These are phyloP conservation scores for Sebastes kiyomatsui DNA, from an alignment of 2,797 vertebrate genomes.

Conservation along the genomic window DNA sequence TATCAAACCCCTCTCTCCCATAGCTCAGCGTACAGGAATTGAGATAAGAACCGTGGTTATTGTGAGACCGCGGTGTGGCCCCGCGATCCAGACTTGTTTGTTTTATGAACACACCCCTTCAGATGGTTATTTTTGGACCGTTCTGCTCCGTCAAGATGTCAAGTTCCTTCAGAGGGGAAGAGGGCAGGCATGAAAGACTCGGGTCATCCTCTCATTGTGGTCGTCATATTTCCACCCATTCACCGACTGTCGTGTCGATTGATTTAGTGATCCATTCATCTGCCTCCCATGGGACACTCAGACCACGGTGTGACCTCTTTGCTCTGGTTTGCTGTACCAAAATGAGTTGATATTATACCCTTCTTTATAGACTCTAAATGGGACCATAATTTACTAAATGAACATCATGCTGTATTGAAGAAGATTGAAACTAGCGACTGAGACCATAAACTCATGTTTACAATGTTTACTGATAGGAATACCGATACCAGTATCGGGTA, in stretches of 20 bases:
- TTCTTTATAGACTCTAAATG: no score
- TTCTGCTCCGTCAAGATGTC: background rate
- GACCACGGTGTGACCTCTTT: background rate
- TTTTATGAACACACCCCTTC: background rate
- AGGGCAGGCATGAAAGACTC: slow-evolving; percentile 16
- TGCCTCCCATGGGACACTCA: background rate
- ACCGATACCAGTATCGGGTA: no score
- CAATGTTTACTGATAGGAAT: no score
- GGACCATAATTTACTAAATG: no score
- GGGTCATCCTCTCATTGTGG: slow-evolving; percentile 56
- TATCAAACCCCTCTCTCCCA: background rate
- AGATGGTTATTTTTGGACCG: slow-evolving; percentile 40
- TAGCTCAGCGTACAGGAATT: slow-evolving; percentile 7
- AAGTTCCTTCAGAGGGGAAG: background rate
- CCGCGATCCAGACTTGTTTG: background rate
- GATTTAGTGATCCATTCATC: slow-evolving; percentile 24
- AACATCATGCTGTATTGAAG: no score
- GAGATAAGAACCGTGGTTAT: slow-evolving; percentile 18
- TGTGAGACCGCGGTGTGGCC: background rate
- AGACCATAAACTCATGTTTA: no score
- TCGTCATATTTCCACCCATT: slow-evolving; percentile 27
- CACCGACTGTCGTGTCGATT: background rate
- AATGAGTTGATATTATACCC: no score
- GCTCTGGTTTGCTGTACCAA: background rate
- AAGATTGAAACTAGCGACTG: no score